Percentiles rank a stretch among this genome's conserved stretches.
These are phyloP conservation scores for Parasteatoda tepidariorum DNA, from an alignment of 1,140 invertebrate species.

Conservation along the genomic window DNA sequence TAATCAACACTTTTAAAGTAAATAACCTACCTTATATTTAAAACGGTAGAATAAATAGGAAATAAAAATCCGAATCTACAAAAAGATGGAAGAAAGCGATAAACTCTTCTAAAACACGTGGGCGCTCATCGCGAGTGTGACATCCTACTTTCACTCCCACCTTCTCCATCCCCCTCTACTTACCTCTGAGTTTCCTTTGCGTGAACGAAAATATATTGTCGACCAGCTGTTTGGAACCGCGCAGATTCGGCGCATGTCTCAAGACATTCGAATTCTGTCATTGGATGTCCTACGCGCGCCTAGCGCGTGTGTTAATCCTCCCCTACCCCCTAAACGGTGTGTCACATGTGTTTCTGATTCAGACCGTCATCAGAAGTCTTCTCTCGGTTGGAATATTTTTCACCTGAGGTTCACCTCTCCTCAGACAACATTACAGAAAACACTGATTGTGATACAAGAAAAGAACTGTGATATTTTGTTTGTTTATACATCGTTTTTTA, in stretches of 20 bases:
- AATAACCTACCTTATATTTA: background rate
- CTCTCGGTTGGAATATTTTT: background rate
- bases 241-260: slow-evolving; percentile 17
- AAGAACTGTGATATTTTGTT: slow-evolving; percentile 23
- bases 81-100: slow-evolving; percentile 10
- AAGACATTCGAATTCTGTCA: slow-evolving; percentile 23
- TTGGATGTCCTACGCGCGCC: slow-evolving; percentile 54
- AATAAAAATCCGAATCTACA: background rate
- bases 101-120: slow-evolving; percentile 48
- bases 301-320: slow-evolving; percentile 21
- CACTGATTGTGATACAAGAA: background rate
- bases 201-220: slow-evolving; percentile 54
- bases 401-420: background rate
- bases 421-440: background rate
- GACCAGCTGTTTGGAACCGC: slow-evolving; percentile 19
- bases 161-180: background rate
- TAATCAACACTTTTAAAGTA: too few species aligned
- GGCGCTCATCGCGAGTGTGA: slow-evolving; percentile 41
- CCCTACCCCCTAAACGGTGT: background rate
- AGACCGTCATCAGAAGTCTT: background rate
- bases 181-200: slow-evolving; percentile 5
- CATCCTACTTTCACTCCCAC: slow-evolving; percentile 1
- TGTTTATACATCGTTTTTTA: background rate
- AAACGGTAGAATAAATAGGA: background rate
- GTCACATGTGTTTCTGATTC: background rate